Base-by-base conservation (phyloP, 2,888 invertebrate species). In the Drosophila neonasuta region DNA sequence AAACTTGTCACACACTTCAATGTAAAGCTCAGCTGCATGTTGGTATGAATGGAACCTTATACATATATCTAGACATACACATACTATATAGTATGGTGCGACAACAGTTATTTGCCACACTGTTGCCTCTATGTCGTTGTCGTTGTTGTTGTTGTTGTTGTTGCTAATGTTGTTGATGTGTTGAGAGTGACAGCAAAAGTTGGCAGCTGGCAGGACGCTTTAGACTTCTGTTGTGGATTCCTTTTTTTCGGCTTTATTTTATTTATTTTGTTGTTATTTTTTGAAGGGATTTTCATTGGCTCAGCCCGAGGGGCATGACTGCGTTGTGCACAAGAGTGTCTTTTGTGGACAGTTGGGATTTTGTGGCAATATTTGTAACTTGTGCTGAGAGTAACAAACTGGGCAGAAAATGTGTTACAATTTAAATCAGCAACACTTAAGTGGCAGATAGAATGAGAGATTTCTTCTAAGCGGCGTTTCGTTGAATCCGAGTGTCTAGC, bases 61-160 rank as follows among this genome's bases (percentile, higher is more conserved):
- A 46, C 48, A 54, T 50, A 13, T 39, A 39, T 51, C 29, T 20
- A 24, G 34, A 10, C 54, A 9, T 24, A 41, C 42, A 48, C 7
- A 15, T 17, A 24, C 24, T 24, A 24, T 24, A 24, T 24, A 24
- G 55, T 45, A 34, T 49, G 61, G 62, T 76, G 77, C 69, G 77
- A 79, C 79, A 76, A 71, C 78, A 72, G 78, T 83, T 86, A 72
- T 86, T 80, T 86, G 80, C 80, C 80, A 86, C 83, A 86, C 77
- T 79, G 83, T 82, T 80, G 86, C 77, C 80, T 66, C 57, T 17
- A 32, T 15, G 45, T 17, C 30, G 30, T 29, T 57, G 51, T 54
- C 41, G 39, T 11, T 44, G 42, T 45, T 13, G 13, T 13, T 13
- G 13, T 13, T 45, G 45, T 24, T 30, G 34, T 46, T 29, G 39